Evolutionary conservation across 2,113 vertebrate species (phyloP).

Genomic region (Salvelinus fontinalis): DNA sequence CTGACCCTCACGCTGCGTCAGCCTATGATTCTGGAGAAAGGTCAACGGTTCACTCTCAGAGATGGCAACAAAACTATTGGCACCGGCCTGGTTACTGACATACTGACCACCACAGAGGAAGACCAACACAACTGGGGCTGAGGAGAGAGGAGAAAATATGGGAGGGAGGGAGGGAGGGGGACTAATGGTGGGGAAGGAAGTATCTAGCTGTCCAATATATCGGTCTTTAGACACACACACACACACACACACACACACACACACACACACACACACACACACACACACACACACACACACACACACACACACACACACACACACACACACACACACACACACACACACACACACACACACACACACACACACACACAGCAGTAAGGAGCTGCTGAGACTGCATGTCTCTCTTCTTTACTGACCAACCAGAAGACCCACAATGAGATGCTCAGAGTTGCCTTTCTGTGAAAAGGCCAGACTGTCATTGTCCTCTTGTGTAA

Average conservation of each 20-base stretch:
- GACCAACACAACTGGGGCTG: conserved; percentile 69
- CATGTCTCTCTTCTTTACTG: conserved; percentile 31
- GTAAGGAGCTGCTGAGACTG: conserved; percentile 1
- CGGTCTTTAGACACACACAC: conserved; percentile 17
- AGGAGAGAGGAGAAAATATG: background rate
- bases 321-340: too few species aligned
- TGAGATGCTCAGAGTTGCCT: conserved; percentile 35
- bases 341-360: too few species aligned
- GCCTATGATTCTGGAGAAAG: conserved; percentile 88
- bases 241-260: too few species aligned
- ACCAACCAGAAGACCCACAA: conserved; percentile 36
- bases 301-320: too few species aligned
- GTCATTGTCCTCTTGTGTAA: conserved; percentile 57
- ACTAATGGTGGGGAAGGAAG: too few species aligned
- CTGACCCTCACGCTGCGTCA: conserved; percentile 77
- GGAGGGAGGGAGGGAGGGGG: too few species aligned
- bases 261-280: too few species aligned
- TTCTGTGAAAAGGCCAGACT: conserved; percentile 39
- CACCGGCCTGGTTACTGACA: conserved; percentile 85
- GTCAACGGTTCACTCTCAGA: conserved; percentile 89
- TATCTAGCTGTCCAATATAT: conserved; percentile 19
- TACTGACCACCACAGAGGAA: conserved; percentile 44
- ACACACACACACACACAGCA: conserved; percentile 13
- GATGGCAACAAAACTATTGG: conserved; percentile 88
- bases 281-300: too few species aligned